Conservation (phyloP, 2,888 invertebrate species). For the Ctenicera cuprea region DNA sequence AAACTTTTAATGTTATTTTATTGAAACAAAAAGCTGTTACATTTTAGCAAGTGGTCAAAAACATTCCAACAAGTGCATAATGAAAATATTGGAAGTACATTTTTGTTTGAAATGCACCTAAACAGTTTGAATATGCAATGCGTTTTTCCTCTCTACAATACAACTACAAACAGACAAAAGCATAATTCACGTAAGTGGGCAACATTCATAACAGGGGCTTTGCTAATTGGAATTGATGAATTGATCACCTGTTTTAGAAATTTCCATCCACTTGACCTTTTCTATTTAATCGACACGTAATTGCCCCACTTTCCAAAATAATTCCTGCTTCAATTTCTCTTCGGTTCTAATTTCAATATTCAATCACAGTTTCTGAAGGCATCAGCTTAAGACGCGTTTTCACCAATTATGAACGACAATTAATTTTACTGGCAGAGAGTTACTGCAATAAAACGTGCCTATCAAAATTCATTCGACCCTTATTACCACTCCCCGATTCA, state of each 20-base stretch:
- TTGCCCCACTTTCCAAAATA: background rate
- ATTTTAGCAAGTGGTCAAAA: too few species aligned
- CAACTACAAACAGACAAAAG: too few species aligned
- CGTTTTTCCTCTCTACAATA: too few species aligned
- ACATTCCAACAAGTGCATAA: too few species aligned
- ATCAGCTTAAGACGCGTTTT: background rate
- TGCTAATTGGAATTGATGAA: background rate
- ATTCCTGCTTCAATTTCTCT: background rate
- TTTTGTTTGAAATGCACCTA: too few species aligned
- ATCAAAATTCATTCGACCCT: constrained; percentile 30
- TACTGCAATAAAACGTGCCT: constrained; percentile 6
- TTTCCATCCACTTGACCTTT: background rate
- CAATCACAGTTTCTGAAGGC: background rate
- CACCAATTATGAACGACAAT: background rate
- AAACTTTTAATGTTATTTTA: too few species aligned
- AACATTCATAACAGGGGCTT: background rate
- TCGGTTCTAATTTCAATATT: constrained; percentile 3
- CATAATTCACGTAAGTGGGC: too few species aligned
- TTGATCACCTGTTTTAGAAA: background rate
- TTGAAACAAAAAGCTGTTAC: too few species aligned
- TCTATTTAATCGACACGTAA: background rate
- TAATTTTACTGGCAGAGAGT: constrained; percentile 10
- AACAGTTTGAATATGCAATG: too few species aligned
- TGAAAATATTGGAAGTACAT: too few species aligned
- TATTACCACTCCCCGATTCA: constrained; percentile 21